These are phyloP conservation scores for Zaprionus capensis DNA, from an alignment of 1,140 invertebrate genomes.

Conservation along the genomic window DNA sequence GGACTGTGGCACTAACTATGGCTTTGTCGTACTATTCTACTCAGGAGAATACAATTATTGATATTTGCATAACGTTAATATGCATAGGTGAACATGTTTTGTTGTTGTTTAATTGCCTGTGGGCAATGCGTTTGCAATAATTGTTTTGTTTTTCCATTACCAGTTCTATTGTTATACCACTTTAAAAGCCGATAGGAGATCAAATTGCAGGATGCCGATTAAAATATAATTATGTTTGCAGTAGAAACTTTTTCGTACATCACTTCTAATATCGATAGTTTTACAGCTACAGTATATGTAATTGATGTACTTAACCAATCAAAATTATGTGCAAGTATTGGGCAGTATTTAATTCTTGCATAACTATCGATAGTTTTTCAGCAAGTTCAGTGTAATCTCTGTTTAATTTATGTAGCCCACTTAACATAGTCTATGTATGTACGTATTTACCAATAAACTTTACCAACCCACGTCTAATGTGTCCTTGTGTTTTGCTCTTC, in stretches of 20 bases:
- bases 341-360: too few relatives aligned
- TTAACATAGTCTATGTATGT: background rate
- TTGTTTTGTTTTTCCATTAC: constrained; percentile 25
- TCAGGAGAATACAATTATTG: constrained; percentile 22
- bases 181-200: constrained; percentile 6
- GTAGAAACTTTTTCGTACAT: background rate
- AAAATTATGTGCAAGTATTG: too few relatives aligned
- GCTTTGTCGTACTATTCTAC: background rate
- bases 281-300: background rate
- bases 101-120: constrained; percentile 21
- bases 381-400: background rate
- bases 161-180: constrained; percentile 19
- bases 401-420: background rate
- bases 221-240: background rate
- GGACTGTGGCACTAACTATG: constrained; percentile 17
- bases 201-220: background rate
- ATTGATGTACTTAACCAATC: too few relatives aligned
- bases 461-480: constrained; percentile 12
- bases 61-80: constrained; percentile 23
- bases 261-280: background rate
- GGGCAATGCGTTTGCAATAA: constrained; percentile 26
- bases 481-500: constrained; percentile 29
- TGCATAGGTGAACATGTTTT: constrained; percentile 4
- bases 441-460: constrained; percentile 13
- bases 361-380: background rate